Evolutionary conservation across 1,140 invertebrate genomes (phyloP), one percentile per base, ranked within the genome.

Genomic region (Pectinophora gossypiella): DNA sequence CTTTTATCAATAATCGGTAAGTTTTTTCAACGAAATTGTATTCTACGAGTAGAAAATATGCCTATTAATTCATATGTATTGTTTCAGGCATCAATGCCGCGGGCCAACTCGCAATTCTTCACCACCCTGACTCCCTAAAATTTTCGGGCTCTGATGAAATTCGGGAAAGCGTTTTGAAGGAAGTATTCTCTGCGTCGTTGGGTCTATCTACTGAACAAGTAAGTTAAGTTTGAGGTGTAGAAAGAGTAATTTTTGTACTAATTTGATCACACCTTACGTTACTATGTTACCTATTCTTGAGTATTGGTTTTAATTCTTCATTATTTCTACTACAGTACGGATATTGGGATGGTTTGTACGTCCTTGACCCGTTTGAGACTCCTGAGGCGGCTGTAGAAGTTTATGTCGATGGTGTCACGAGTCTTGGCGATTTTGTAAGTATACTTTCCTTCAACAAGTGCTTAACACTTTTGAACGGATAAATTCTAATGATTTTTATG

Each of bases 361-460:
- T 95, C 40, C 89, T 83, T 1, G 90, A 95, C 87, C 93, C 95
- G 6, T 96, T 97, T 61, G 89, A 91, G 55, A 89, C 93, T 51
- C 93, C 95, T 19, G 92, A 95, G 83, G 94, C 93, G 23, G 90
- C 94, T 43, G 93, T 96, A 19, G 90, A 91, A 22, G 87, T 96
- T 22, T 91, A 91, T 27, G 88, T 96, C 35, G 92, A 94, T 81
- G 94, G 94, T 51, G 82, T 94, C 16, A 69, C 89, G 22, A 87
- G 86, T 47, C 85, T 92, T 27, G 89, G 75, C 36, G 67, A 68
- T 48, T 51, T 54, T 59, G 79, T 85, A 68, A 79, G 77, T 76
- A 32, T 32, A n/a, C 27, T 32, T n/a, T n/a, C n/a, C n/a, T n/a
- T n/a, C n/a, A n/a, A n/a, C n/a, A n/a, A n/a, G n/a, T n/a, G n/a